Evolutionary conservation across 2,113 vertebrate genomes (phyloP).

Genomic region (Onychostruthus taczanowskii): DNA sequence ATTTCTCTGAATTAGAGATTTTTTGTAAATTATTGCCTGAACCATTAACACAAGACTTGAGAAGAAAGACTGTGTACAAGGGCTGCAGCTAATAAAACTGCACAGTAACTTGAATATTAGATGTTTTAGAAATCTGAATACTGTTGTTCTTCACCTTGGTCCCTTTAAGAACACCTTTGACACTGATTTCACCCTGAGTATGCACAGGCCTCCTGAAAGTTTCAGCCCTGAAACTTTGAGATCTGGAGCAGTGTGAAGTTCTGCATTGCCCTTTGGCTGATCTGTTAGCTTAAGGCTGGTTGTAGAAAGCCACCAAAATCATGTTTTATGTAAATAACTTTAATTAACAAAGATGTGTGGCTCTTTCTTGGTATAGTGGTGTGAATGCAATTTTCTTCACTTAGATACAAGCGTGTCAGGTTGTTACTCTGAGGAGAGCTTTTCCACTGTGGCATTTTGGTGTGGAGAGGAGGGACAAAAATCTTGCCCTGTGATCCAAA

Average conservation of each 20-base stretch:
- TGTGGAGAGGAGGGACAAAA: not conserved
- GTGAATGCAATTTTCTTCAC: not conserved
- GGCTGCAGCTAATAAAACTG: not conserved
- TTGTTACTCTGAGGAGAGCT: not conserved
- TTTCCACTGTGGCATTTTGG: not conserved
- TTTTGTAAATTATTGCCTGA: not conserved
- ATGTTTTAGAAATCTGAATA: not conserved
- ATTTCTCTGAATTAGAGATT: not conserved
- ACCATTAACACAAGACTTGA: not conserved
- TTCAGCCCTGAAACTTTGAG: not conserved
- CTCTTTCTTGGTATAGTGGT: not conserved
- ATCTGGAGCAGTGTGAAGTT: not conserved
- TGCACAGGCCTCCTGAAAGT: not conserved
- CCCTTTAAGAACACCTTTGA: not conserved
- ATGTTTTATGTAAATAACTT: not conserved
- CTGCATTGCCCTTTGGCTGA: not conserved
- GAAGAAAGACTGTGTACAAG: not conserved
- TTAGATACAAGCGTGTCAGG: fast-evolving
- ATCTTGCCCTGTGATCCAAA: not conserved
- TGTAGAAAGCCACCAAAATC: not conserved
- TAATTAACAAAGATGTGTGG: not conserved
- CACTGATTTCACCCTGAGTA: fast-evolving
- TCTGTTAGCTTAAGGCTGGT: not conserved
- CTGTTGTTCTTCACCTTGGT: not conserved
- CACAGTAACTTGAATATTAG: not conserved